These are phyloP conservation scores for Homarus gammarus DNA, from an alignment of 2,888 invertebrate species.

Conservation along the genomic window DNA sequence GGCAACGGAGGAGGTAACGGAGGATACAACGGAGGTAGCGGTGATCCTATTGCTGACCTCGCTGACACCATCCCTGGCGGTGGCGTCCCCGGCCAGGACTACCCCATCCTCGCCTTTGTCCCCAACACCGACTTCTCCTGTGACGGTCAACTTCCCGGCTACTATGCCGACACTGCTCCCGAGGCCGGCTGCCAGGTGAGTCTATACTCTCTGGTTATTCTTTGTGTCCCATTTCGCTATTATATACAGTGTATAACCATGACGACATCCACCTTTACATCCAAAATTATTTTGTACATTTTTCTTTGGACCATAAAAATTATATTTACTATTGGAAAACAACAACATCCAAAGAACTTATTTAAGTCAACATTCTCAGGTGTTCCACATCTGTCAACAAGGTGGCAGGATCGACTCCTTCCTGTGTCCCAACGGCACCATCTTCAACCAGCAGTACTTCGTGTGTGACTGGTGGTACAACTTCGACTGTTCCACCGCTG, in stretches of 20 bases:
- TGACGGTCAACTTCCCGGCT: conserved; percentile 39
- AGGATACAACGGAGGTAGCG: conserved; percentile 13
- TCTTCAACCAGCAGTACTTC: conserved; percentile 18
- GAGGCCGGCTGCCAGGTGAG: conserved; percentile 18
- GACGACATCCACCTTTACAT: too few relatives aligned
- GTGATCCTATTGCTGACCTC: conserved; percentile 39
- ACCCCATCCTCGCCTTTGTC: conserved; percentile 60
- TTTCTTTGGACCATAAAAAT: too few relatives aligned
- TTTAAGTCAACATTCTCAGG: background rate
- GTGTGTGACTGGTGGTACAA: conserved; percentile 14
- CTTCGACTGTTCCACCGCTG: conserved; percentile 2
- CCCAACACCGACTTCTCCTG: conserved; percentile 64
- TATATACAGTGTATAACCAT: too few relatives aligned
- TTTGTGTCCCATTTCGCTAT: too few relatives aligned
- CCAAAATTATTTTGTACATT: too few relatives aligned
- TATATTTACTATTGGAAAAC: too few relatives aligned
- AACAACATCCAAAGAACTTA: too few relatives aligned
- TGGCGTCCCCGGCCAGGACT: conserved; percentile 58
- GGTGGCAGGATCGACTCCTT: background rate
- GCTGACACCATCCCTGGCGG: conserved; percentile 46
- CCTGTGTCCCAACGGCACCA: conserved; percentile 7
- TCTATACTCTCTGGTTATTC: too few relatives aligned
- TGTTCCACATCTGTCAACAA: background rate
- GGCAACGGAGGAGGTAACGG: background rate
- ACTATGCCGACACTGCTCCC: conserved; percentile 10